Conservation (phyloP, 1,140 invertebrate species). For the Penaeus indicus region DNA sequence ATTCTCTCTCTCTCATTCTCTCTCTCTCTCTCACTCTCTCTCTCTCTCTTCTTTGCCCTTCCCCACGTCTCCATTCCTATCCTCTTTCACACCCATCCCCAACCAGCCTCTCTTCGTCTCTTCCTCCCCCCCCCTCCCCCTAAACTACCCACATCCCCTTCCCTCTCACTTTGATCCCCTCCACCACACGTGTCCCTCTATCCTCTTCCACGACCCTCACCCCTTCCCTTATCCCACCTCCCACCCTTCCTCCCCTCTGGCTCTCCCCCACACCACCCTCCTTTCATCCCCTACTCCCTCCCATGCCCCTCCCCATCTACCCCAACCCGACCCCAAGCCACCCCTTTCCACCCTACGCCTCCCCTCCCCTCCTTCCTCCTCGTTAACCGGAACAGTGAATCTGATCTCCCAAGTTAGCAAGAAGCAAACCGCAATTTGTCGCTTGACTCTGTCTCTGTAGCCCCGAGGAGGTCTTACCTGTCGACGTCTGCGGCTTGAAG, state of each 20-base stretch:
- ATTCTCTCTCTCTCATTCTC: no score
- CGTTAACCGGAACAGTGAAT: slow-evolving; percentile 56
- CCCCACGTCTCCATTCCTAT: no score
- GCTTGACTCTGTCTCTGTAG: neutral
- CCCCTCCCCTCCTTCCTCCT: slow-evolving; percentile 20
- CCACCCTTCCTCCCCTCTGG: neutral
- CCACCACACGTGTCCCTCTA: neutral
- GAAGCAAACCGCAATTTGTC: slow-evolving; percentile 52
- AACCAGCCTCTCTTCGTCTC: no score
- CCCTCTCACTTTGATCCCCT: neutral
- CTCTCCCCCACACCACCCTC: neutral
- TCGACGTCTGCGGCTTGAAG: no score
- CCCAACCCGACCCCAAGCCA: neutral
- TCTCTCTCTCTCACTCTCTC: no score
- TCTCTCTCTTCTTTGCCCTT: no score
- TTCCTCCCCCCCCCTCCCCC: no score
- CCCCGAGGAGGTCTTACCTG: no score
- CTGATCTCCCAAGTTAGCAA: slow-evolving; percentile 52
- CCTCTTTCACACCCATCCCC: no score
- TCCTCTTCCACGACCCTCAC: neutral
- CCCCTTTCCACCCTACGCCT: neutral
- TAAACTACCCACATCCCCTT: neutral
- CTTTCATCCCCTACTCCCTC: neutral
- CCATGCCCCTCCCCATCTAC: neutral
- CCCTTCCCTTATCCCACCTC: neutral